A percentile compares a stretch with the other conserved stretches of the same genome.
phyloP scores from a whole-genome alignment of 2,888 invertebrate species.

The Maniola hyperantus region DNA sequence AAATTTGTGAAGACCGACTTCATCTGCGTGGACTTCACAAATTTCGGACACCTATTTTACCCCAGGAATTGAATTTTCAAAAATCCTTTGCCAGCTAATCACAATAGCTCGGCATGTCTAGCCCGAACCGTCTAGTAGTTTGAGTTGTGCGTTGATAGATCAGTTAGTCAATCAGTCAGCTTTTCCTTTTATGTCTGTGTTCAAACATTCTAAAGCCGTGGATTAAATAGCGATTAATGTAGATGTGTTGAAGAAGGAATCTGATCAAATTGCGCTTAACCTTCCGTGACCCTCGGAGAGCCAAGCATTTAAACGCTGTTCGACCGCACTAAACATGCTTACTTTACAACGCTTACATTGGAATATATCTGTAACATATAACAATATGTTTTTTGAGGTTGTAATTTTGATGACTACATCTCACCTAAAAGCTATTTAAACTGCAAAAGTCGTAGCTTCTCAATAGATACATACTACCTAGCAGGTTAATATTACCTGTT shows the following conservation, averaged over 20 bases:
- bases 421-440: not conserved
- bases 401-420: not conserved
- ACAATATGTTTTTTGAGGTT: not conserved
- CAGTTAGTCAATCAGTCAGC: too few species aligned
- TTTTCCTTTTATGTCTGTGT: conserved; percentile 14
- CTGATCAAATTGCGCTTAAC: not conserved
- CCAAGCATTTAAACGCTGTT: not conserved
- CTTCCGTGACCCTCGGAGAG: not conserved
- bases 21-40: too few species aligned
- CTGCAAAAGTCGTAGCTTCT: not conserved
- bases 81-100: too few species aligned
- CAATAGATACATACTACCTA: not conserved
- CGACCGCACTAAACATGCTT: not conserved
- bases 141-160: too few species aligned
- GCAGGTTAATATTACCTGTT: too few species aligned
- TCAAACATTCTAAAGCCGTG: conserved; percentile 8
- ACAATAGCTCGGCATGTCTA: too few species aligned
- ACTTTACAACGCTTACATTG: not conserved
- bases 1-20: too few species aligned
- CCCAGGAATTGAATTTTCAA: too few species aligned
- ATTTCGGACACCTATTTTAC: too few species aligned
- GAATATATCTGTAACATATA: too few species aligned
- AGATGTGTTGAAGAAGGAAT: conserved; percentile 19
- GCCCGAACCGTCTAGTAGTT: too few species aligned
- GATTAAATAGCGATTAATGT: conserved; percentile 15